These are phyloP conservation scores for Danaus chrysippus DNA, from an alignment of 2,888 invertebrate species.

Conservation along the genomic window DNA sequence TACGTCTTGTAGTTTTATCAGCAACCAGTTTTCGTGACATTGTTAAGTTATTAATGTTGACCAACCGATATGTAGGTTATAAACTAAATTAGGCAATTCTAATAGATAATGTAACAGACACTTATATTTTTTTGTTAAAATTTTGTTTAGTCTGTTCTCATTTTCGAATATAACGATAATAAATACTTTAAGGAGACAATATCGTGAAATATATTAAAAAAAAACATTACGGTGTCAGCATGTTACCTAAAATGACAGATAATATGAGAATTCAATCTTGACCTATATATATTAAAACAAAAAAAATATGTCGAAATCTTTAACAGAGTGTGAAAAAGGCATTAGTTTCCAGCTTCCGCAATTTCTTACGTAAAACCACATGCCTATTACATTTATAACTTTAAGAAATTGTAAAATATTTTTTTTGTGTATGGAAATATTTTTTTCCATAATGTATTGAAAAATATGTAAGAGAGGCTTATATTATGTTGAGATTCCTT, in stretches of 20 bases:
- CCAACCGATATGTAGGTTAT: constrained; percentile 23
- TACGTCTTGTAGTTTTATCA: no score
- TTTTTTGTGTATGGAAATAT: background rate
- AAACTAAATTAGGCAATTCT: constrained; percentile 22
- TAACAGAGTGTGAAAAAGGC: constrained; percentile 6
- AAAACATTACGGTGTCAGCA: no score
- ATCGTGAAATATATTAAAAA: no score
- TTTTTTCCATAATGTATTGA: background rate
- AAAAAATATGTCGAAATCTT: constrained; percentile 1
- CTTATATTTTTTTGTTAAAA: no score
- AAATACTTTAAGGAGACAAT: no score
- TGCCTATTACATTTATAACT: background rate
- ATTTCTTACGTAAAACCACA: background rate
- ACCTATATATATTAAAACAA: background rate
- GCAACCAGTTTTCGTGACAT: constrained; percentile 25
- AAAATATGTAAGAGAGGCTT: no score
- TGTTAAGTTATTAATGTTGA: constrained; percentile 24
- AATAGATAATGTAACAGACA: constrained; percentile 13
- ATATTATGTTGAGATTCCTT: no score
- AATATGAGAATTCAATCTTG: background rate
- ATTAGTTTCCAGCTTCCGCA: constrained; percentile 6
- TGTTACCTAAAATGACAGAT: no score
- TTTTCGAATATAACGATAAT: no score
- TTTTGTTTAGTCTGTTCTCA: no score
- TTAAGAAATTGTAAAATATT: background rate